Evolutionary conservation across 2,888 invertebrate genomes (phyloP).

Genomic region (Sycophila texana): DNA sequence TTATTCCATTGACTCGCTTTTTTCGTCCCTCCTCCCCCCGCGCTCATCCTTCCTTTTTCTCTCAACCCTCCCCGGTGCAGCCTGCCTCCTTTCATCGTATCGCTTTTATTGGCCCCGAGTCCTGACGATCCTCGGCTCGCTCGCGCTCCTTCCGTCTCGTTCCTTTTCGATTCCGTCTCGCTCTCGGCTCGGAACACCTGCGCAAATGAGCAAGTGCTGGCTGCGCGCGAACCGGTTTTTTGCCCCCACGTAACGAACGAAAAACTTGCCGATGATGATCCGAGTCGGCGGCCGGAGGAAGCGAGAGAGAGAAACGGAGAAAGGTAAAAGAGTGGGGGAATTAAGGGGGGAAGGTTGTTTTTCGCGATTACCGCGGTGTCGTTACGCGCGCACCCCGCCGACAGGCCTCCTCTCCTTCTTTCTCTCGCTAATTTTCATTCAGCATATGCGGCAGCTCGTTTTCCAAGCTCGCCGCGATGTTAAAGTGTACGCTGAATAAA

Average conservation of each 20-base stretch:
- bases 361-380: conserved; percentile 36
- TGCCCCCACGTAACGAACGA: conserved; percentile 37
- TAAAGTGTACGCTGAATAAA: background rate
- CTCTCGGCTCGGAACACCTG: conserved; percentile 47
- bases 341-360: conserved; percentile 15
- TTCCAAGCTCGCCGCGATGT: background rate
- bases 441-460: conserved; percentile 14
- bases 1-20: background rate
- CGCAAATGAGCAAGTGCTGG: conserved; percentile 50
- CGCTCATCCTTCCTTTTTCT: conserved; percentile 14
- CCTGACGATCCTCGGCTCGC: background rate
- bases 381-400: background rate
- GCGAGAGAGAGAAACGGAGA: conserved; percentile 1
- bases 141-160: background rate
- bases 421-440: conserved; percentile 45
- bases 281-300: conserved; percentile 40
- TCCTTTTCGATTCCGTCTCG: conserved; percentile 16
- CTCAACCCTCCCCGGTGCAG: background rate
- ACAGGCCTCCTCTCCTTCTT: background rate
- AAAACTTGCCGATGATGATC: conserved; percentile 47
- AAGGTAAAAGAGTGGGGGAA: background rate
- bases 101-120: conserved; percentile 21
- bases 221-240: conserved; percentile 49
- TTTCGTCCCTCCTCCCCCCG: background rate
- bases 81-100: background rate